Conservation (phyloP, 1,140 invertebrate genomes). For the Sesamia nonagrioides region DNA sequence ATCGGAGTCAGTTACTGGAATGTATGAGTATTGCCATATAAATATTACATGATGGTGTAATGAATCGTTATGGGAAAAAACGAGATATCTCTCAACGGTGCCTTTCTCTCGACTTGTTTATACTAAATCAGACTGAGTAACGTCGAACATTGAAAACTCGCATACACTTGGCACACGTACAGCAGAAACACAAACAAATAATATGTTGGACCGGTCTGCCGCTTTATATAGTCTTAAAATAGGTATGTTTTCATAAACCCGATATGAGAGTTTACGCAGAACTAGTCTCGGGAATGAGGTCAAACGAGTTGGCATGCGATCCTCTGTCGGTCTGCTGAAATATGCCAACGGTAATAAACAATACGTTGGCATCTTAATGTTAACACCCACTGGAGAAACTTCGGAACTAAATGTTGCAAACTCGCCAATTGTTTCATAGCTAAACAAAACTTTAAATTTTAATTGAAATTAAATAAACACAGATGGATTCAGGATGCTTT, state of each 20-base stretch:
- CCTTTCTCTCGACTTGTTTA: constrained; percentile 64
- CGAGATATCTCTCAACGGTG: constrained; percentile 61
- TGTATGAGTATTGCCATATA: constrained; percentile 49
- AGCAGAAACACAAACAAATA: constrained; percentile 82
- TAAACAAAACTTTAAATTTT: constrained; percentile 7
- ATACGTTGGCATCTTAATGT: constrained; percentile 51
- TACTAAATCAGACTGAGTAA: constrained; percentile 72
- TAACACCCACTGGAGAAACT: constrained; percentile 40
- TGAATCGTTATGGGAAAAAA: constrained; percentile 52
- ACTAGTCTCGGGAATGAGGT: constrained; percentile 83
- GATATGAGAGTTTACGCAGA: constrained; percentile 85
- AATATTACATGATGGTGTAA: constrained; percentile 55
- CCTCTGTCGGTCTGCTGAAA: constrained; percentile 66
- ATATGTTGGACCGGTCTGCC: constrained; percentile 74
- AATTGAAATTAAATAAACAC: constrained; percentile 16
- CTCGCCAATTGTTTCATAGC: constrained; percentile 14
- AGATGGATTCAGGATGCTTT: background rate
- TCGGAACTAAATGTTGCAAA: constrained; percentile 42
- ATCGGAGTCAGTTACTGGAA: constrained; percentile 53
- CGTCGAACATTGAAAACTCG: constrained; percentile 73
- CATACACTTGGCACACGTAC: constrained; percentile 78
- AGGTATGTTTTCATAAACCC: constrained; percentile 84
- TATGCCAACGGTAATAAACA: constrained; percentile 70
- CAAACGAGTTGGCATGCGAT: constrained; percentile 82
- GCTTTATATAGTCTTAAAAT: constrained; percentile 81